phyloP scores from a whole-genome alignment of 2,888 invertebrate genomes.

The Eupeodes latifasciatus region DNA sequence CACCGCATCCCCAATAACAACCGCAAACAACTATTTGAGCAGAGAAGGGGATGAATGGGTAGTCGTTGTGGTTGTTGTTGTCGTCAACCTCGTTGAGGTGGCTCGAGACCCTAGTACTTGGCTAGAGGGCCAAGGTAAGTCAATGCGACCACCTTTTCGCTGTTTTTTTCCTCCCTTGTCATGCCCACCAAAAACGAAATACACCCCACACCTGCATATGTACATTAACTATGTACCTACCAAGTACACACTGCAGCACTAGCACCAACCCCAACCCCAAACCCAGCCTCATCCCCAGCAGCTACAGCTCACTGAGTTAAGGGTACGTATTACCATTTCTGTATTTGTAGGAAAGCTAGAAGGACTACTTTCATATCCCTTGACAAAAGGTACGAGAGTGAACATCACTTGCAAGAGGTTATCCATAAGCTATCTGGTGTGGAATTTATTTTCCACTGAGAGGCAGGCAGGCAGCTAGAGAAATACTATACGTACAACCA shows the following conservation, averaged over 20 bases:
- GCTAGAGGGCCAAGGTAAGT: constrained; percentile 44
- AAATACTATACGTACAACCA: constrained; percentile 2
- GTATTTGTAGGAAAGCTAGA: constrained; percentile 38
- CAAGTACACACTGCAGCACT: too few relatives aligned
- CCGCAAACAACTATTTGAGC: constrained; percentile 19
- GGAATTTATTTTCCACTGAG: constrained; percentile 64
- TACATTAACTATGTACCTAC: not conserved
- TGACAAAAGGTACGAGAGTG: constrained; percentile 58
- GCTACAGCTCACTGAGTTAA: constrained; percentile 8
- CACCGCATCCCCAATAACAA: constrained; percentile 50
- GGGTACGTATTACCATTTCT: constrained; percentile 47
- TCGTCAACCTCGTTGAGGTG: not conserved
- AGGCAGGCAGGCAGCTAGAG: constrained; percentile 16
- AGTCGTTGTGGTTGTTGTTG: not conserved
- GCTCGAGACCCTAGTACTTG: constrained; percentile 13
- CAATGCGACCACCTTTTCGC: constrained; percentile 56
- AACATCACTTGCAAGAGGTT: constrained; percentile 66
- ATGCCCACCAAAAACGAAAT: constrained; percentile 15
- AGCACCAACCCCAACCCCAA: too few relatives aligned
- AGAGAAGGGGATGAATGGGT: not conserved
- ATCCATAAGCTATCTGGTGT: constrained; percentile 70
- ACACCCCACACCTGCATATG: not conserved
- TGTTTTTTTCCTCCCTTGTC: constrained; percentile 40
- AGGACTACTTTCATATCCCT: constrained; percentile 47
- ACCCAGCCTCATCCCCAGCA: too few relatives aligned